Percentiles rank a stretch among this genome's conserved stretches.
phyloP scores from a whole-genome alignment of 2,888 invertebrate species.

The Drosophila picticornis region DNA sequence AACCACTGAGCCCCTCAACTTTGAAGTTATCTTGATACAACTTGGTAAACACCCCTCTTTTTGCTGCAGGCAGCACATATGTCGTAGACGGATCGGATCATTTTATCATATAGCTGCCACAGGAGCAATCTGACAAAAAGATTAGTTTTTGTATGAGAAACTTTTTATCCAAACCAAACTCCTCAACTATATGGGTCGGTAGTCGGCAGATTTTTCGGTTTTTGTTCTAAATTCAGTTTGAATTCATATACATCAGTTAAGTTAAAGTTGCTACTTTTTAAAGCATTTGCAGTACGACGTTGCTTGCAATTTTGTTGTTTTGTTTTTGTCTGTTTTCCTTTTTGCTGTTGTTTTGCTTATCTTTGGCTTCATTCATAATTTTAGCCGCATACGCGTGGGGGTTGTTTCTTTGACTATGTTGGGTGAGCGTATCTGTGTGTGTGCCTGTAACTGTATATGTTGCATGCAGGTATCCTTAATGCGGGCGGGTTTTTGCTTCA shows the following conservation, averaged over 20 bases:
- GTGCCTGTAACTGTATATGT: constrained; percentile 5
- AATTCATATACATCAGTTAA: neutral
- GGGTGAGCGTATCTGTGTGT: constrained; percentile 10
- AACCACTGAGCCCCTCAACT: no score
- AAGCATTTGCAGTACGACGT: constrained; percentile 29
- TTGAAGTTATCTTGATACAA: no score
- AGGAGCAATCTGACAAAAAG: neutral
- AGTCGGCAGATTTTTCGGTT: neutral
- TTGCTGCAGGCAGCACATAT: no score
- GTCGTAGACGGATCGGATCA: neutral
- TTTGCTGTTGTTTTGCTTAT: constrained; percentile 50
- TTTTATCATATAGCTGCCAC: neutral
- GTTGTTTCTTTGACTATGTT: constrained; percentile 43
- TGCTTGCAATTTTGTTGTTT: constrained; percentile 19
- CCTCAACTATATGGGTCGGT: no score
- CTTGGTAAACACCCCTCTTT: no score
- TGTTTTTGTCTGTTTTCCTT: neutral
- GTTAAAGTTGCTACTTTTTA: neutral
- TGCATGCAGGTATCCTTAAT: constrained; percentile 53
- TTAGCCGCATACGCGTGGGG: constrained; percentile 60
- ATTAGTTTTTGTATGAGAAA: neutral
- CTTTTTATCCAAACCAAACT: neutral
- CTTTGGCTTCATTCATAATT: constrained; percentile 79
- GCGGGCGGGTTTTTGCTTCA: constrained; percentile 40
- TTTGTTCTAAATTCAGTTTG: neutral